phyloP scores from a whole-genome alignment of 2,888 invertebrate species.

The Hedya salicella region DNA sequence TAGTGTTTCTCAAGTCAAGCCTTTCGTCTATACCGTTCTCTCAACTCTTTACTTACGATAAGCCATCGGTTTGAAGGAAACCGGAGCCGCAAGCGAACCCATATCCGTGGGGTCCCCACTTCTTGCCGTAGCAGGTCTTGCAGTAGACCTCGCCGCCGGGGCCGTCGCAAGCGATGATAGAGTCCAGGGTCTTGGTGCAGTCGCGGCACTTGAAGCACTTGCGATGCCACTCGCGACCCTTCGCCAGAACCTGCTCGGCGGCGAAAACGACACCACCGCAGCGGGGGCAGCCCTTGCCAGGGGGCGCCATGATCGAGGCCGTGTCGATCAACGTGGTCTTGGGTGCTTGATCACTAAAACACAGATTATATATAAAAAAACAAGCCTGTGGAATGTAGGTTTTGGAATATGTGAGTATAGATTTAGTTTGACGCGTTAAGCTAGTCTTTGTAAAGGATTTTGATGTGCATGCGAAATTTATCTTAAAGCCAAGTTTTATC shows the following conservation, averaged over 20 bases:
- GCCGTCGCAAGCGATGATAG: constrained; percentile 97
- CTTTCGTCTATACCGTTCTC: no score
- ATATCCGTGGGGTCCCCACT: constrained; percentile 98
- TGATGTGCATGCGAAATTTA: constrained; percentile 4
- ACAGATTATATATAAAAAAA: constrained; percentile 1
- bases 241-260: constrained; percentile 97
- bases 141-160: constrained; percentile 97
- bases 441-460: background rate
- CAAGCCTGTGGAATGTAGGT: background rate
- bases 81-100: constrained; percentile 98
- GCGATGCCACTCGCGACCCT: constrained; percentile 96
- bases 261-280: constrained; percentile 96
- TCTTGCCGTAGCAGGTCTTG: constrained; percentile 98
- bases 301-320: constrained; percentile 90
- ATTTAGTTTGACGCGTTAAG: background rate
- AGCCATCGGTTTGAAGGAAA: constrained; percentile 95
- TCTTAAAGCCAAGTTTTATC: no score
- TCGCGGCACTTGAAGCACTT: constrained; percentile 97
- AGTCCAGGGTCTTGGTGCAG: constrained; percentile 97
- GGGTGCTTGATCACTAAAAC: constrained; percentile 90
- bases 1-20: no score
- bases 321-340: constrained; percentile 92
- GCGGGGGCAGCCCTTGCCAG: constrained; percentile 95
- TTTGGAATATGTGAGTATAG: background rate
- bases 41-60: constrained; percentile 93